Conservation (phyloP, 2,113 vertebrate genomes). For the Montifringilla adamsi region DNA sequence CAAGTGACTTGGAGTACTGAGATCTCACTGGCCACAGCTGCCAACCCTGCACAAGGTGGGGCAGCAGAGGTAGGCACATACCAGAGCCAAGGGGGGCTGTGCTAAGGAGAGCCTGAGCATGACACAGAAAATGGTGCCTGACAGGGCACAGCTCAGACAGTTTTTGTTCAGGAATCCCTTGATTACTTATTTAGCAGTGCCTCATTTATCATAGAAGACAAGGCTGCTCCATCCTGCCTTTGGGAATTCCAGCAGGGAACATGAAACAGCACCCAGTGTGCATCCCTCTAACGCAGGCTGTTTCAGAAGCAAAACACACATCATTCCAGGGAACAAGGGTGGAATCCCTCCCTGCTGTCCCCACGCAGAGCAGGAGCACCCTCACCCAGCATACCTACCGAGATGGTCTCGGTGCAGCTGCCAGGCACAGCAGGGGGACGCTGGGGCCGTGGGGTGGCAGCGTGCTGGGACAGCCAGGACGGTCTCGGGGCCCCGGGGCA, state of each 20-base stretch:
- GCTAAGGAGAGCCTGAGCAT: not conserved
- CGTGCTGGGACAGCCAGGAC: not conserved
- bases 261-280: accelerated
- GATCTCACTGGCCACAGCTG: not conserved
- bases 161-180: not conserved
- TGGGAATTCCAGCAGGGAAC: not conserved
- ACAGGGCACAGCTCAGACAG: not conserved
- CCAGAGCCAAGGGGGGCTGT: not conserved
- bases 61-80: not conserved
- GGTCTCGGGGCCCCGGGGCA: not conserved
- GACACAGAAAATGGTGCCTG: not conserved
- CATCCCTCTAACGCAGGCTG: accelerated
- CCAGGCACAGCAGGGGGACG: constrained; percentile 62
- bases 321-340: accelerated
- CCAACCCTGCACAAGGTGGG: not conserved
- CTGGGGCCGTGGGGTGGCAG: constrained; percentile 20
- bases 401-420: constrained; percentile 72
- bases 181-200: not conserved
- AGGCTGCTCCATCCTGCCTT: not conserved
- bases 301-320: not conserved
- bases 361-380: not conserved
- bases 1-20: not conserved
- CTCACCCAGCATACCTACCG: constrained; percentile 44
- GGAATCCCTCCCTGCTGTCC: not conserved
- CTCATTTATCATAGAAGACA: not conserved